These are phyloP conservation scores for Caenorhabditis tropicalis DNA, from an alignment of 1,140 invertebrate species.

Conservation along the genomic window DNA sequence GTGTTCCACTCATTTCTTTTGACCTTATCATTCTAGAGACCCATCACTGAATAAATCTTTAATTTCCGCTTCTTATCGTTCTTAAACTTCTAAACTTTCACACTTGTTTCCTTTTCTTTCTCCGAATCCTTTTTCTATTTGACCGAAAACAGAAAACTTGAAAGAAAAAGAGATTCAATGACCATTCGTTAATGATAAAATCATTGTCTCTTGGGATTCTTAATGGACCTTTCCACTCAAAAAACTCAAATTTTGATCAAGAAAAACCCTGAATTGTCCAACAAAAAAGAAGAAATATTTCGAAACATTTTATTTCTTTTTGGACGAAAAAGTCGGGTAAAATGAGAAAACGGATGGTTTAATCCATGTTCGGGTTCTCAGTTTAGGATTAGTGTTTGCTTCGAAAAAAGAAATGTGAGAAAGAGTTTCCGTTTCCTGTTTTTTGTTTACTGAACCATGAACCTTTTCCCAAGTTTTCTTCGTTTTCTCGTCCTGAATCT, in stretches of 20 bases:
- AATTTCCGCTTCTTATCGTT: conserved; percentile 38
- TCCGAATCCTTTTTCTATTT: not conserved
- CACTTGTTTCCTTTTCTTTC: not conserved
- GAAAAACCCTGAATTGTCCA: not conserved
- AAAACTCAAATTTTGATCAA: not conserved
- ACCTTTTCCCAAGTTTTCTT: no score
- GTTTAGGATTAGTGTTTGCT: conserved; percentile 26
- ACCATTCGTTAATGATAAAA: not conserved
- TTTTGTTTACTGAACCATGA: not conserved
- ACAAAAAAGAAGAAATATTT: not conserved
- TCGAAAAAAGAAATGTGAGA: not conserved
- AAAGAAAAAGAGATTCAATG: not conserved
- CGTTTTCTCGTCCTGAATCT: not conserved
- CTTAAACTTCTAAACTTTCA: not conserved
- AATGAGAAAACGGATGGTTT: not conserved
- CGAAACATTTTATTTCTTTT: conserved; percentile 8
- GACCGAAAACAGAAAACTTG: not conserved
- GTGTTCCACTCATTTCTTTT: not conserved
- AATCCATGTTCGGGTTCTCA: conserved; percentile 26
- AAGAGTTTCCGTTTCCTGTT: not conserved
- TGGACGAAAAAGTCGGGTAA: not conserved
- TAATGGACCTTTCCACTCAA: not conserved
- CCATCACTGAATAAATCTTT: conserved; percentile 12
- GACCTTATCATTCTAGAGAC: not conserved
- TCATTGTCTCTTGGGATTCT: conserved; percentile 10